phyloP scores from a whole-genome alignment of 2,888 invertebrate species.

The Pachymerium ferrugineum region DNA sequence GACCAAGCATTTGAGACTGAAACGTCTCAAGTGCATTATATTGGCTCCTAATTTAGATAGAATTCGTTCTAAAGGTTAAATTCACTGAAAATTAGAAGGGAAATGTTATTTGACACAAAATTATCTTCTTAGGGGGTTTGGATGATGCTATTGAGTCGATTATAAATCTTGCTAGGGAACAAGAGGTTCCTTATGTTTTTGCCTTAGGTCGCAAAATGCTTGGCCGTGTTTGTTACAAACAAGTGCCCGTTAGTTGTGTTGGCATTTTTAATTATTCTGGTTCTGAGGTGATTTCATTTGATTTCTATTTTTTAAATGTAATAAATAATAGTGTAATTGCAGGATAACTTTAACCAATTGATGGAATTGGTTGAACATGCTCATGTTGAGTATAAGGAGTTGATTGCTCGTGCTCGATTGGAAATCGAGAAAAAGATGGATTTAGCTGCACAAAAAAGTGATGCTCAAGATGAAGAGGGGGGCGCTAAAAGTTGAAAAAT shows the following conservation, averaged over 20 bases:
- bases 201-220: slow-evolving; percentile 55
- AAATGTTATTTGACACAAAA: background rate
- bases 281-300: slow-evolving; percentile 56
- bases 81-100: too few species aligned
- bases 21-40: slow-evolving; percentile 57
- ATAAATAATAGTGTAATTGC: too few species aligned
- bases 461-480: too few species aligned
- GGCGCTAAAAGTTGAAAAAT: too few species aligned
- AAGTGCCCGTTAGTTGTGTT: slow-evolving; percentile 58
- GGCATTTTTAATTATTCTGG: slow-evolving; percentile 61
- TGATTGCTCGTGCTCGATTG: slow-evolving; percentile 12
- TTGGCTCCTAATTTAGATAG: slow-evolving; percentile 61
- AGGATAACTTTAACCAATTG: slow-evolving; percentile 33
- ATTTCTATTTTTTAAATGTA: too few species aligned
- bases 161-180: slow-evolving; percentile 51
- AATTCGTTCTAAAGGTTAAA: slow-evolving; percentile 50
- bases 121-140: slow-evolving; percentile 59
- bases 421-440: too few species aligned
- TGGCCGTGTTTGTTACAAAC: slow-evolving; percentile 56
- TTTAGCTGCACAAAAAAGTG: too few species aligned
- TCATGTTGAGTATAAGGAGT: too few species aligned
- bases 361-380: too few species aligned
- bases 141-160: slow-evolving; percentile 55
- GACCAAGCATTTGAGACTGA: slow-evolving; percentile 55
- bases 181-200: slow-evolving; percentile 57